Evolutionary conservation across 2,797 vertebrate genomes (phyloP), one percentile per base, ranked within the genome.

Genomic region (Xiphophorus birchmanni): DNA sequence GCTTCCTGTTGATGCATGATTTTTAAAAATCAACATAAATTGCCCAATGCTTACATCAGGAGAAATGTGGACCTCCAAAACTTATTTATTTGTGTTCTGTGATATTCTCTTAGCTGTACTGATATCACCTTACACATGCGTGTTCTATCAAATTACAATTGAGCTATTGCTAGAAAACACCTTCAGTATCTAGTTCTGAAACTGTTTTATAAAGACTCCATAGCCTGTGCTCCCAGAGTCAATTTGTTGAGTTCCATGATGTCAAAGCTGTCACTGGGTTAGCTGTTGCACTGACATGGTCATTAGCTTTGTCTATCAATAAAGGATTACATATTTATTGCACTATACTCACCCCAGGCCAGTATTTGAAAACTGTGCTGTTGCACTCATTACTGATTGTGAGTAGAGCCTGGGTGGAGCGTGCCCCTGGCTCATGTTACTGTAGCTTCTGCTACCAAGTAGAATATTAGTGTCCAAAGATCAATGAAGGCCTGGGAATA

Each of bases 401-500:
- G 77, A 69, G 65, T 13, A 72, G 75, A 73, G 29, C 29, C 44
- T 10, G 82, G 75, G 76, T 29, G 82, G 87, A 88, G 80, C 75
- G 75, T 83, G 77, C 86, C 77, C 79, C 81, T 42, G 84, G 87
- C 86, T 94, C 88, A 85, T 29, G 76, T 92, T 87, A 88, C 91
- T 80, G 65, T 73, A 84, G 84, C 79, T 85, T 54, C 69, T 80
- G 77, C 82, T 54, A 83, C 89, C 87, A 82, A 91, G 90, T 86
- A 77, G 82, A 77, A 80, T 78, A 91, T 92, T 85, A 86, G 80
- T 82, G 80, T 65, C 21, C 60, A 82, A 86, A 88, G 93, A 94
- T 95, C 93, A 88, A 94, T 94, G 79, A 5, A 48, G 73, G 83
- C 80, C 81, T 90, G 81, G 85, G 88, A 93, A 91, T 87, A 88